These are phyloP conservation scores for Oryzias dopingdopingensis DNA, from an alignment of 2,797 vertebrate species.

Conservation along the genomic window DNA sequence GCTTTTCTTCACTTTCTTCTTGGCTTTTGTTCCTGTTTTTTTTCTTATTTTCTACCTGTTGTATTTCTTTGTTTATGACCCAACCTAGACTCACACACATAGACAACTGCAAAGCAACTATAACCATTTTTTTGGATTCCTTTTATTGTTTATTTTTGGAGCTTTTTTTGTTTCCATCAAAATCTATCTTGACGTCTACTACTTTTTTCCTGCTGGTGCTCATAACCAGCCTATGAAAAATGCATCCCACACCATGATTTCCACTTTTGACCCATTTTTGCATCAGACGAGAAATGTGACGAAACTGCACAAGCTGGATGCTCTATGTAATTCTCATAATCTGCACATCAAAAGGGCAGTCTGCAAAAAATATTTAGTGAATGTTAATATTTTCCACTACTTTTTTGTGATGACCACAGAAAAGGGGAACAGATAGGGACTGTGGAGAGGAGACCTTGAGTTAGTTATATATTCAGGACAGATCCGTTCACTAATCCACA, in stretches of 20 bases:
- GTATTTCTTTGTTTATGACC: too few relatives aligned
- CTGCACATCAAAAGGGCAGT: slow-evolving; percentile 38
- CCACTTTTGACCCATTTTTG: slow-evolving; percentile 50
- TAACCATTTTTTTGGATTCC: too few relatives aligned
- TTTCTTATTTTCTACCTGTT: too few relatives aligned
- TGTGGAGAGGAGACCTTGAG: slow-evolving; percentile 52
- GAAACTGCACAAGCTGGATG: slow-evolving; percentile 5
- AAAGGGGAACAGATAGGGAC: slow-evolving; percentile 20
- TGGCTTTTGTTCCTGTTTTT: too few relatives aligned
- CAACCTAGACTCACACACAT: too few relatives aligned
- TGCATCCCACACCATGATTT: slow-evolving; percentile 29
- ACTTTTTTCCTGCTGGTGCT: slow-evolving; percentile 12
- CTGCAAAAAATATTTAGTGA: slow-evolving; percentile 35
- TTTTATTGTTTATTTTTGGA: too few relatives aligned
- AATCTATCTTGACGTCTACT: slow-evolving; percentile 10
- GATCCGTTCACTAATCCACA: slow-evolving; percentile 76
- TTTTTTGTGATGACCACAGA: slow-evolving; percentile 23
- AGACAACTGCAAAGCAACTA: too few relatives aligned
- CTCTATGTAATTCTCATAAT: slow-evolving; percentile 28
- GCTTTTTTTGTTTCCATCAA: background rate
- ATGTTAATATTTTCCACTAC: slow-evolving; percentile 45
- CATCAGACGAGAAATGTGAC: slow-evolving; percentile 21
- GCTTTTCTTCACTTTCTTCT: too few relatives aligned
- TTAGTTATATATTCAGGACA: slow-evolving; percentile 75
- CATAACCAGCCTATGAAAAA: slow-evolving; percentile 46